Evolutionary conservation across 2,113 vertebrate species (phyloP), one percentile per base, ranked within the genome.

Genomic region (Axis porcinus): DNA sequence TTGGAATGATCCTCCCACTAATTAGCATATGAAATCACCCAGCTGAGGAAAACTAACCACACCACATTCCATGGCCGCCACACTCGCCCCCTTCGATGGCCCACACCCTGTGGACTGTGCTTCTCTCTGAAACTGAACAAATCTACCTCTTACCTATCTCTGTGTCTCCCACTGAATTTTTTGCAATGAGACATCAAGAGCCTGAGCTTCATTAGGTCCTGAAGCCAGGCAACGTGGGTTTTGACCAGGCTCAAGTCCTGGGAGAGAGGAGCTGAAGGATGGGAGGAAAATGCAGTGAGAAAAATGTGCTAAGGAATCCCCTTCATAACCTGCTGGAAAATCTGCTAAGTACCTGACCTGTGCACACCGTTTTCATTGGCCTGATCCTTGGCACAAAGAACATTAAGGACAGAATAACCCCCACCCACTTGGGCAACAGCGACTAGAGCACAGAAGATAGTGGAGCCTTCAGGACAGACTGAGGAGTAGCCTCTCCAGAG

Each of bases 41-140:
- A 67, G 33, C 64, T n/a, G 33, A n/a, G 33, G 64, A 67, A 67
- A 67, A 67, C 64, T 67, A n/a, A 67, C 33, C 62, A 67, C 33
- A n/a, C 62, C 30, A n/a, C 7, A 64, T n/a, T 64, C 16, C 62
- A 8, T 64, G 30, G 62, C 62, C 0, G 0, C 62, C 15, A 9
- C 62, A n/a, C 30, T 64, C 3, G 33, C 62, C 30, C 15, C 7
- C 30, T 64, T 30, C 33, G 30, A 64, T 64, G 62, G 62, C 62
- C 62, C 62, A 64, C 62, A 64, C 30, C 62, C 30, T n/a, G 30
- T n/a, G 62, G 62, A 64, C 15, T 64, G 62, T 9, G 30, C 30
- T n/a, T 64, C 30, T 64, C 62, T 64, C 62, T 64, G 62, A 19
- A 64, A 19, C 62, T n/a, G 62, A 64, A 64, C 33, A 19, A 64